Evolutionary conservation across 1,140 invertebrate species (phyloP).

Genomic region (Tetramorium parvispinum): DNA sequence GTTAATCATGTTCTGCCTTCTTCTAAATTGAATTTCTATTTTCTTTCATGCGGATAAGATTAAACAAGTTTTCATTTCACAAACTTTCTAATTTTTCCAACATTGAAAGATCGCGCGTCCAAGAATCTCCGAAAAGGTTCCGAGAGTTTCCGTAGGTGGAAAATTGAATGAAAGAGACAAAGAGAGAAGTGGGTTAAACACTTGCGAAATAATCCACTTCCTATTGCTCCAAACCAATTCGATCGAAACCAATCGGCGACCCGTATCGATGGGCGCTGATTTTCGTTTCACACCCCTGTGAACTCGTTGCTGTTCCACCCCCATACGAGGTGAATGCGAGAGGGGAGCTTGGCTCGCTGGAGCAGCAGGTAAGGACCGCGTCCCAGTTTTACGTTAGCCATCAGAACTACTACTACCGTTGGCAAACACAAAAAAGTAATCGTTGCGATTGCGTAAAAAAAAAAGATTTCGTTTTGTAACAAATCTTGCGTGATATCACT

Average conservation of each 20-base stretch:
- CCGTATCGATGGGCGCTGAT: slow-evolving; percentile 44
- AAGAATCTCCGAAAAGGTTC: background rate
- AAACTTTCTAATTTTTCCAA: background rate
- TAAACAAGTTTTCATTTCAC: background rate
- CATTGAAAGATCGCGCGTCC: background rate
- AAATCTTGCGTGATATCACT: background rate
- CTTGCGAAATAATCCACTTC: slow-evolving; percentile 45
- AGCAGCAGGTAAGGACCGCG: slow-evolving; percentile 58
- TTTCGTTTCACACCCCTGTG: slow-evolving; percentile 79
- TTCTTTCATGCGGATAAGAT: background rate
- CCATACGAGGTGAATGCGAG: slow-evolving; percentile 63
- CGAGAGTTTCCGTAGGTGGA: background rate
- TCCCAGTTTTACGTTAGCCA: slow-evolving; percentile 66
- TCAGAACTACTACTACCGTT: slow-evolving; percentile 21
- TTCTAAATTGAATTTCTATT: background rate
- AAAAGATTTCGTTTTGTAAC: background rate
- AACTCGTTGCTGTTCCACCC: slow-evolving; percentile 61
- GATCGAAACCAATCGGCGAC: slow-evolving; percentile 69
- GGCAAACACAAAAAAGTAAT: slow-evolving; percentile 12
- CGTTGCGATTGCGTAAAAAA: background rate
- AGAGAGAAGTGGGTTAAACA: slow-evolving; percentile 20
- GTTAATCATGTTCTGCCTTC: background rate
- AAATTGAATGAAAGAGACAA: slow-evolving; percentile 24
- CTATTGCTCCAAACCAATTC: slow-evolving; percentile 70
- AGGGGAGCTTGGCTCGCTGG: slow-evolving; percentile 58